Evolutionary conservation across 1,140 invertebrate species (phyloP).

Genomic region (Bicyclus anynana): DNA sequence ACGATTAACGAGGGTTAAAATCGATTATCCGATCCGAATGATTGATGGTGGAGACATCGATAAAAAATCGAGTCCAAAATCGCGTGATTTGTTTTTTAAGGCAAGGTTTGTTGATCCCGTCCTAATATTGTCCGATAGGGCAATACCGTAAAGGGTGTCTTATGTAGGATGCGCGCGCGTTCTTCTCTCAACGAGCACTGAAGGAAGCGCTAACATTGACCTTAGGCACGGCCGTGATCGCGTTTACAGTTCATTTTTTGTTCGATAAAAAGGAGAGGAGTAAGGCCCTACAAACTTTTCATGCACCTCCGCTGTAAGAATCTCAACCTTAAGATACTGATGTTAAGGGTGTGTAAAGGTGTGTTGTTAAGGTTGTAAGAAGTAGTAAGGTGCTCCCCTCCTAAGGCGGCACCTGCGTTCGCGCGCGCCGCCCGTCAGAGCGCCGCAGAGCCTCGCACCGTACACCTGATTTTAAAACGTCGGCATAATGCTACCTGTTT

Average conservation of each 20-base stretch:
- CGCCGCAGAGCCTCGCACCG: conserved; percentile 44
- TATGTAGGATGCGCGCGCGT: conserved; percentile 69
- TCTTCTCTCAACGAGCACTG: conserved; percentile 72
- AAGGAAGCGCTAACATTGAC: conserved; percentile 77
- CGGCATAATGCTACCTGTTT: conserved; percentile 41
- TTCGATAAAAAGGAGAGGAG: conserved; percentile 77
- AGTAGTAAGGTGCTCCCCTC: conserved; percentile 73
- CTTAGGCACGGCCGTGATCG: conserved; percentile 75
- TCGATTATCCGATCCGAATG: conserved; percentile 48
- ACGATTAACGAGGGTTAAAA: conserved; percentile 57
- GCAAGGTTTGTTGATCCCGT: conserved; percentile 52
- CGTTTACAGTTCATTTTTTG: conserved; percentile 77
- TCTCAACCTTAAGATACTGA: conserved; percentile 16
- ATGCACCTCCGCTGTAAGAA: not conserved
- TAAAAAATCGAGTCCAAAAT: conserved; percentile 4
- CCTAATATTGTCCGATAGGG: conserved; percentile 46
- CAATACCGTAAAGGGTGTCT: conserved; percentile 48
- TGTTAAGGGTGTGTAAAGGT: conserved; percentile 7
- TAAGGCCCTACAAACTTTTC: conserved; percentile 60
- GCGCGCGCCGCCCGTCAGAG: conserved; percentile 65
- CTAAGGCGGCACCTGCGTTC: conserved; percentile 69
- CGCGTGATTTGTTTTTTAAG: conserved; percentile 20
- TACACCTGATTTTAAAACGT: conserved; percentile 50
- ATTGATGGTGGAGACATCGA: conserved; percentile 44
- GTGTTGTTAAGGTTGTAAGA: conserved; percentile 58